Evolutionary conservation across 1,140 invertebrate genomes (phyloP).

Genomic region (Chionoecetes opilio): DNA sequence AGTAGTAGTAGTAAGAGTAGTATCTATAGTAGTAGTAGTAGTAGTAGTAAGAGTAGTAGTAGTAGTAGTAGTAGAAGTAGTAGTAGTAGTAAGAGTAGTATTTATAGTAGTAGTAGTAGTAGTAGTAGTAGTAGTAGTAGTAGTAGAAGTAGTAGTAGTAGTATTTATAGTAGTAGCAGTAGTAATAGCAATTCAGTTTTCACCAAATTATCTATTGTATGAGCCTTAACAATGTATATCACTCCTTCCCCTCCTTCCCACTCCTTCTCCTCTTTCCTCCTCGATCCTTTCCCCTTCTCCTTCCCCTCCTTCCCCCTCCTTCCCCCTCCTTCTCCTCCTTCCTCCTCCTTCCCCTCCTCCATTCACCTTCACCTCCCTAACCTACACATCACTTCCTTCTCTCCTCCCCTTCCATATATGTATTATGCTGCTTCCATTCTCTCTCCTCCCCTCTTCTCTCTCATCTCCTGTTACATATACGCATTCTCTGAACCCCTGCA

Average conservation of each 20-base stretch:
- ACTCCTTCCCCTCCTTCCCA: no score
- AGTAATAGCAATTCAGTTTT: no score
- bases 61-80: background rate
- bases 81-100: background rate
- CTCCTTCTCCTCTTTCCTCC: no score
- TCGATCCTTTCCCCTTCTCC: background rate
- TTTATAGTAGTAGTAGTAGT: background rate
- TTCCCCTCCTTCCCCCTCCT: background rate
- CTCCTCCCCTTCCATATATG: conserved; percentile 12
- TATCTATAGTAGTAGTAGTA: conserved; percentile 29
- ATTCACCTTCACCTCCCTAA: no score
- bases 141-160: background rate
- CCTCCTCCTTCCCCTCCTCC: no score
- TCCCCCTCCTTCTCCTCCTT: background rate
- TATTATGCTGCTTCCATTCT: background rate
- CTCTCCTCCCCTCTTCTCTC: background rate
- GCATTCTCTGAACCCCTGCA: background rate
- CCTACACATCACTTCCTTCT: background rate
- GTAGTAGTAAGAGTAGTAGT: background rate
- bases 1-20: background rate
- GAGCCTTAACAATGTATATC: no score
- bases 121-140: background rate
- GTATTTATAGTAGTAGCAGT: background rate
- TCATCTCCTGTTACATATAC: background rate
- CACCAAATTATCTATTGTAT: no score